phyloP scores from a whole-genome alignment of 2,888 invertebrate genomes.

The Agriopis aurantiaria region DNA sequence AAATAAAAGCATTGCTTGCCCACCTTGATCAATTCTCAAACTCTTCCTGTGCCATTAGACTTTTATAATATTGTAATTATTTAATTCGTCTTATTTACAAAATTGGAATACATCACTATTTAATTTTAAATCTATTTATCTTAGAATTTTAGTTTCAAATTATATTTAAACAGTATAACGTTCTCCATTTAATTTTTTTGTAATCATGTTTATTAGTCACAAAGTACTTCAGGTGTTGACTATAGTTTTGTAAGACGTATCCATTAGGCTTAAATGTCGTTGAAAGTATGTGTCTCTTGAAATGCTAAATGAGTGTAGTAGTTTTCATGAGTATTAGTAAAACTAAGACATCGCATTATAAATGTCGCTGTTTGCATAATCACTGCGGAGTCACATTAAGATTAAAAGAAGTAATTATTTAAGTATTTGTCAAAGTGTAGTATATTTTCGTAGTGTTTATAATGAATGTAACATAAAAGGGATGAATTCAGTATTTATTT shows the following conservation, averaged over 20 bases:
- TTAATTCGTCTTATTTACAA: background rate
- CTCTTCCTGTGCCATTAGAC: constrained; percentile 68
- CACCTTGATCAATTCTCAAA: constrained; percentile 64
- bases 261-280: constrained; percentile 57
- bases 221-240: constrained; percentile 56
- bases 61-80: constrained; percentile 33
- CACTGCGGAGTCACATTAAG: constrained; percentile 13
- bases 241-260: constrained; percentile 71
- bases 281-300: constrained; percentile 31
- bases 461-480: background rate
- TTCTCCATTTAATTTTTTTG: constrained; percentile 4
- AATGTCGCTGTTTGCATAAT: constrained; percentile 22
- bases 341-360: constrained; percentile 27
- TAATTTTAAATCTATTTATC: constrained; percentile 5
- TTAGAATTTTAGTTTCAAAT: constrained; percentile 9
- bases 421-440: constrained; percentile 19
- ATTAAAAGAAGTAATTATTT: constrained; percentile 3
- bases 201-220: constrained; percentile 30
- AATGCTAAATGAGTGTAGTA: constrained; percentile 30
- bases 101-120: background rate
- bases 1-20: constrained; percentile 56
- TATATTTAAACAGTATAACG: constrained; percentile 36
- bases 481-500: constrained; percentile 31
- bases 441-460: constrained; percentile 32
- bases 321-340: constrained; percentile 27